These are phyloP conservation scores for Sebastes vulpes DNA, from an alignment of 2,797 vertebrate genomes.

Conservation along the genomic window DNA sequence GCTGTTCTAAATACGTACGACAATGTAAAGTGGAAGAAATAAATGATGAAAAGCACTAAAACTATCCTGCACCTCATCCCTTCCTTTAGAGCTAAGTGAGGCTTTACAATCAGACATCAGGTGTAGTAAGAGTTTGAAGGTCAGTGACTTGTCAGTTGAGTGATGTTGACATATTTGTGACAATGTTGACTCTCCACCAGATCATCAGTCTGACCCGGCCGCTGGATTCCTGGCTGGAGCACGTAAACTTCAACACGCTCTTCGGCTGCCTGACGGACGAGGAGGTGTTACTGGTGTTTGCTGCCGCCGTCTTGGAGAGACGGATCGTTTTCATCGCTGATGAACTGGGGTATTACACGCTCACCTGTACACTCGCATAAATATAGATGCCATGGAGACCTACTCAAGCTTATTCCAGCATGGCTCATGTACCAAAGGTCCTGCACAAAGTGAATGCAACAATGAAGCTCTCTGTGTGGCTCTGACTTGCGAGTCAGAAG, in stretches of 20 bases:
- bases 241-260: constrained; percentile 91
- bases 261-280: constrained; percentile 86
- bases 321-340: constrained; percentile 93
- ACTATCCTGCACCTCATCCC: neutral
- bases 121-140: accelerated
- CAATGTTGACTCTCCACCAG: constrained; percentile 71
- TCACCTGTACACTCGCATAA: neutral
- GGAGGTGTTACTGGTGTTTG: constrained; percentile 92
- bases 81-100: neutral
- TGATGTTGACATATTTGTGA: constrained; percentile 22
- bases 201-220: constrained; percentile 93
- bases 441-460: neutral
- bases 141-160: neutral
- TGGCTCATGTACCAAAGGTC: neutral
- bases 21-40: neutral
- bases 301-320: constrained; percentile 89
- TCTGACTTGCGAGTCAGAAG: too few species aligned
- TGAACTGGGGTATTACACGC: constrained; percentile 89
- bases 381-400: neutral
- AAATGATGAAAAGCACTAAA: neutral
- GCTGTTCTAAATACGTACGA: neutral
- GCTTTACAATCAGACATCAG: neutral
- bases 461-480: too few species aligned
- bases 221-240: constrained; percentile 93
- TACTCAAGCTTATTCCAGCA: neutral